These are phyloP conservation scores for Ifrita kowaldi DNA, from an alignment of 2,113 vertebrate genomes.

Conservation along the genomic window DNA sequence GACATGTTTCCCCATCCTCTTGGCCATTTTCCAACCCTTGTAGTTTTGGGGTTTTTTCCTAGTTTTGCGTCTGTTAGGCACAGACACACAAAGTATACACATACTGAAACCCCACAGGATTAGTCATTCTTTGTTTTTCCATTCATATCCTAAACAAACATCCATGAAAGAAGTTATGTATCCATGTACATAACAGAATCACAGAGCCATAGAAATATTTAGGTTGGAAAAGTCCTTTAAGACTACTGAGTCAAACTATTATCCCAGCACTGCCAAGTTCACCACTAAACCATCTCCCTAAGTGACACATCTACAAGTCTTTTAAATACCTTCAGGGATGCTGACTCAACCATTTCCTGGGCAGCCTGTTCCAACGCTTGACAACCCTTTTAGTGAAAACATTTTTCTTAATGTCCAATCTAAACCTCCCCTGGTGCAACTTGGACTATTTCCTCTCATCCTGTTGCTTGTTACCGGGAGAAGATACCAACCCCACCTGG, in stretches of 20 bases:
- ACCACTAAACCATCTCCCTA: neutral
- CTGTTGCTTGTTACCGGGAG: neutral
- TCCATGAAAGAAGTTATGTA: neutral
- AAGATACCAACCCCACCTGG: neutral
- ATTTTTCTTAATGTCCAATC: neutral
- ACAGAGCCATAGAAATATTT: neutral
- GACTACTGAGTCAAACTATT: neutral
- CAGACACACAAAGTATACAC: neutral
- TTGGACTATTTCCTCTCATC: neutral
- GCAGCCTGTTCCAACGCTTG: neutral
- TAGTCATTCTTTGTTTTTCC: neutral
- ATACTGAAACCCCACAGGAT: neutral
- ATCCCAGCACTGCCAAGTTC: neutral
- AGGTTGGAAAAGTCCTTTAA: neutral
- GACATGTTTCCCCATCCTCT: neutral
- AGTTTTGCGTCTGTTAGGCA: neutral
- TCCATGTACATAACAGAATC: neutral
- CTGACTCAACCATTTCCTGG: neutral
- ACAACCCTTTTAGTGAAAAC: neutral
- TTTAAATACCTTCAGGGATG: neutral
- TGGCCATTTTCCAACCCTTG: neutral
- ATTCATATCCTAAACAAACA: neutral
- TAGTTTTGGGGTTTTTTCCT: neutral
- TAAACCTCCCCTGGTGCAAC: neutral
- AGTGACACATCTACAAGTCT: neutral